Conservation (phyloP, 1,140 invertebrate species). For the Palaemon carinicauda region DNA sequence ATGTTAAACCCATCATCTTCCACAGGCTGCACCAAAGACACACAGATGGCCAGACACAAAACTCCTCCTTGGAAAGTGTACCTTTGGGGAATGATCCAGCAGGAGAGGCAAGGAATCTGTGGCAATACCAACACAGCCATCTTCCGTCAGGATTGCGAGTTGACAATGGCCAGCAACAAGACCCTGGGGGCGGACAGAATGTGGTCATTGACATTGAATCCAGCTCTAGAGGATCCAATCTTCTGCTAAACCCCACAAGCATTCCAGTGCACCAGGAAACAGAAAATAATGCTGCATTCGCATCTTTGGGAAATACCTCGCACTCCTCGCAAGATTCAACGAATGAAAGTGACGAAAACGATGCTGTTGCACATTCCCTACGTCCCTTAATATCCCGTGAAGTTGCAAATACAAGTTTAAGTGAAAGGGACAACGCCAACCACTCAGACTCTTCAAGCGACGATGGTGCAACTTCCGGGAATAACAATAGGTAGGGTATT, state of each 20-base stretch:
- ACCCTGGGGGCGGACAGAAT: neutral
- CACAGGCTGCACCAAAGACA: slow-evolving; percentile 29
- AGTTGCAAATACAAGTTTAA: neutral
- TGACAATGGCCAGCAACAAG: neutral
- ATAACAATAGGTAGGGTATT: neutral
- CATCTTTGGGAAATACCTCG: neutral
- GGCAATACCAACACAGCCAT: neutral
- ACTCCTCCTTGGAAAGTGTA: neutral
- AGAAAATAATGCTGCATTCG: neutral
- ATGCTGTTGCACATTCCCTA: neutral
- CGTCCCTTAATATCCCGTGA: neutral
- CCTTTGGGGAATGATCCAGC: neutral
- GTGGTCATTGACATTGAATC: slow-evolving; percentile 36
- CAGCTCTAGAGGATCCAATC: neutral
- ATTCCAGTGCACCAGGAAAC: neutral
- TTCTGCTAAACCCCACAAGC: neutral
- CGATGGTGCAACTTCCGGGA: neutral
- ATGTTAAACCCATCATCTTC: too few relatives aligned
- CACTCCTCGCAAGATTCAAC: neutral
- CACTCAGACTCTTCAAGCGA: neutral
- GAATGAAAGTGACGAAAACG: neutral
- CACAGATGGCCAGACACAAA: neutral
- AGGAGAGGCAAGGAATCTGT: neutral
- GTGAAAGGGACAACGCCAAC: neutral
- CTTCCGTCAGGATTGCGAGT: neutral